Percentiles rank a stretch among this genome's conserved stretches.
Conservation (phyloP, 2,797 vertebrate species). For the Cacajao melanocephalus region DNA sequence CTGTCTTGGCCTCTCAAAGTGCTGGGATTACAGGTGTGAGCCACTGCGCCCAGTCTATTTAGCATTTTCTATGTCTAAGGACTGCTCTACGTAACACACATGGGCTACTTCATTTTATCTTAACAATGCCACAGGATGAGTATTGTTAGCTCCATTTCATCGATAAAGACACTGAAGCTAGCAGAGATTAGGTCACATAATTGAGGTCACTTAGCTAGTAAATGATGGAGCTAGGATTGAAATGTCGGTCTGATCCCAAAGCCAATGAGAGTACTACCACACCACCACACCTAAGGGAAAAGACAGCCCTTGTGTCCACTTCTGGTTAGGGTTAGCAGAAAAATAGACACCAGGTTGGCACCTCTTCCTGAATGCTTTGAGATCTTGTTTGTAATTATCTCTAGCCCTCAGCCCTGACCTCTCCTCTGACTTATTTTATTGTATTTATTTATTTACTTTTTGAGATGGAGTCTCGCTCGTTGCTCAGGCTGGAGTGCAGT, state of each 20-base stretch:
- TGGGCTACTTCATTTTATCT: background rate
- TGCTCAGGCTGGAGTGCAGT: no score
- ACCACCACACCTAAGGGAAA: background rate
- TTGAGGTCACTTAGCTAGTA: background rate
- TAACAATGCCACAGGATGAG: background rate
- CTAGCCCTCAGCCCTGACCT: background rate
- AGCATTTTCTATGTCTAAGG: background rate
- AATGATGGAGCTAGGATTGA: conserved; percentile 7
- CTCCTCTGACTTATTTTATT: background rate
- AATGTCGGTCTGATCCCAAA: background rate
- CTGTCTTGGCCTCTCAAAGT: no score
- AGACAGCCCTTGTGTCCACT: background rate
- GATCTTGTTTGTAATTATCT: background rate
- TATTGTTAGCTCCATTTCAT: background rate
- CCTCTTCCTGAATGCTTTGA: conserved; percentile 8
- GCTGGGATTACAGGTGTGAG: no score
- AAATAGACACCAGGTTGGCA: background rate
- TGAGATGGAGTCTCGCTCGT: no score
- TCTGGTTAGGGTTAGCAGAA: background rate
- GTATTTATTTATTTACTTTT: no score
- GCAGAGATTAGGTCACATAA: background rate
- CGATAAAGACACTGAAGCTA: conserved; percentile 30
- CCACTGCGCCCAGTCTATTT: background rate
- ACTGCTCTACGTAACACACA: background rate
- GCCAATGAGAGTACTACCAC: background rate